Conservation (phyloP, 2,113 vertebrate species). For the Vidua chalybeata region DNA sequence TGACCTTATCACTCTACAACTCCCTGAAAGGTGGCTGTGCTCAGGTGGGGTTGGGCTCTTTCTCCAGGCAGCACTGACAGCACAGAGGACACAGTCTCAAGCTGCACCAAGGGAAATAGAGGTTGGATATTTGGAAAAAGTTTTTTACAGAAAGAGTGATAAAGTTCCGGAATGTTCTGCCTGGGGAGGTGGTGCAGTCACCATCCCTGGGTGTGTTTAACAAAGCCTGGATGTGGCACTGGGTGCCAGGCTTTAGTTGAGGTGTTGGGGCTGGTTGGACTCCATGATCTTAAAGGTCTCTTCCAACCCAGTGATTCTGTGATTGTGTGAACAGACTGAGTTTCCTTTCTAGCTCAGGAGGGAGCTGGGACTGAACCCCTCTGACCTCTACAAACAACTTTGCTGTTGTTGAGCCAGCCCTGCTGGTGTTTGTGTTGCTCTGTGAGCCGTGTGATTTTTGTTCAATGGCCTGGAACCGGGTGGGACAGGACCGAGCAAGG, state of each 20-base stretch:
- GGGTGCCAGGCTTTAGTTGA: not conserved
- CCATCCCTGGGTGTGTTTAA: not conserved
- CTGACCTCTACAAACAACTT: not conserved
- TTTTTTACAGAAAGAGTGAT: not conserved
- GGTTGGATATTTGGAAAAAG: not conserved
- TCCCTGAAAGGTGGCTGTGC: not conserved
- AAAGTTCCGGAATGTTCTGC: not conserved
- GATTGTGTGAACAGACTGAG: not conserved
- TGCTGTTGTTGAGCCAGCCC: not conserved
- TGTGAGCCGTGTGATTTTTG: not conserved
- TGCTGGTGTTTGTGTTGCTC: not conserved
- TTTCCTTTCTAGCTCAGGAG: not conserved
- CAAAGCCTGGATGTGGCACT: not conserved
- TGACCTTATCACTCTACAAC: not conserved
- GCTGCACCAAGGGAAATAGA: not conserved
- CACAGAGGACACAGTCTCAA: not conserved
- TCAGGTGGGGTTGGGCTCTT: not conserved
- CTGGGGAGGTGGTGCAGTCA: not conserved
- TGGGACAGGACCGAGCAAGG: accelerated
- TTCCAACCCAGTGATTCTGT: accelerated
- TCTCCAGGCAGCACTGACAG: not conserved
- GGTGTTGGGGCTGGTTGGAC: not conserved
- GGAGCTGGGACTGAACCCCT: not conserved
- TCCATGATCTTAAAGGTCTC: not conserved
- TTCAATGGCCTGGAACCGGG: not conserved